phyloP scores from a whole-genome alignment of 2,888 invertebrate genomes.

The Linnaemya tessellans region DNA sequence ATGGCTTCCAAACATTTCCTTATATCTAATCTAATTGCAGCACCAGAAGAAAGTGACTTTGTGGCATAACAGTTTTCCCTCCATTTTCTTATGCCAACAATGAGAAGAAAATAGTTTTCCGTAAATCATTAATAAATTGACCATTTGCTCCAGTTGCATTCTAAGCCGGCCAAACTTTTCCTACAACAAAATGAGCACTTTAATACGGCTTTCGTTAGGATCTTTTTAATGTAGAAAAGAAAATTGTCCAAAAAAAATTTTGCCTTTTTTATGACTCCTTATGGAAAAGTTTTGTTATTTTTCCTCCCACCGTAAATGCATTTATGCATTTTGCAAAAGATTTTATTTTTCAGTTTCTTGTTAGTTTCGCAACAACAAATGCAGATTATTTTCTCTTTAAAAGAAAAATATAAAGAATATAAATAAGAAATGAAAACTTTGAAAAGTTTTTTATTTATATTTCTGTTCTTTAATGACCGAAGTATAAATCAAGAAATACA shows the following conservation, averaged over 20 bases:
- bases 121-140: constrained; percentile 48
- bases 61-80: not conserved
- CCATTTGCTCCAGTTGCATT: constrained; percentile 23
- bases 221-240: constrained; percentile 2
- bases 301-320: constrained; percentile 29
- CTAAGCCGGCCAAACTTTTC: not conserved
- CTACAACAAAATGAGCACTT: not conserved
- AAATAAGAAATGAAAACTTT: constrained; percentile 30
- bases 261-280: constrained; percentile 29
- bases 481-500: constrained; percentile 65
- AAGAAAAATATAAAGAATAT: constrained; percentile 9
- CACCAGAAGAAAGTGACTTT: not conserved
- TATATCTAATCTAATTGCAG: not conserved
- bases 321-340: constrained; percentile 9
- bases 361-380: constrained; percentile 30
- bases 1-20: not conserved
- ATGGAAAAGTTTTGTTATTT: constrained; percentile 43
- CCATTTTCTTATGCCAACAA: not conserved
- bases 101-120: constrained; percentile 1
- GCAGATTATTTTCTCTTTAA: constrained; percentile 48
- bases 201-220: constrained; percentile 9
- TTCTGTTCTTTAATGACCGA: constrained; percentile 65
- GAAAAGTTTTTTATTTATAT: constrained; percentile 21
- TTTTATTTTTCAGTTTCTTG: constrained; percentile 11
- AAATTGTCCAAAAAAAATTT: not conserved